Percentiles rank a stretch among this genome's conserved stretches.
Evolutionary conservation across 2,797 vertebrate genomes (phyloP).

Genomic region (Notolabrus celidotus): DNA sequence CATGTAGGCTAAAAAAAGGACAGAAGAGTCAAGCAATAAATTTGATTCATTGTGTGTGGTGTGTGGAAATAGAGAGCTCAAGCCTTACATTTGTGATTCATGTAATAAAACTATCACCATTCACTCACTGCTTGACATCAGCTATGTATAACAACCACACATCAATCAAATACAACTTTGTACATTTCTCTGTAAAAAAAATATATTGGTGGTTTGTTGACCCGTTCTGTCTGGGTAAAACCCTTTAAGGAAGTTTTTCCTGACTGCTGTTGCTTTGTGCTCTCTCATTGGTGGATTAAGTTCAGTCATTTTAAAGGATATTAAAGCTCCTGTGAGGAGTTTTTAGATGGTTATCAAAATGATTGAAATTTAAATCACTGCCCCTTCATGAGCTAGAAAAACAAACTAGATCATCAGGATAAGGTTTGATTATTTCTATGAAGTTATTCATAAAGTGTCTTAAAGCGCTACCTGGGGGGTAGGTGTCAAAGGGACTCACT

Average conservation of each 20-base stretch:
- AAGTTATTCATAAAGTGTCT: no score
- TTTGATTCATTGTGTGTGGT: neutral
- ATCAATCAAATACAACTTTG: neutral
- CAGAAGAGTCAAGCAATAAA: neutral
- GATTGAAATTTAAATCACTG: no score
- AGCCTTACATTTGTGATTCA: neutral
- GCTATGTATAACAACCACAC: neutral
- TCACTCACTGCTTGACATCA: neutral
- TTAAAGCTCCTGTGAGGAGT: neutral
- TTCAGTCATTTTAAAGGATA: neutral
- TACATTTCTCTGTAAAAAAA: neutral
- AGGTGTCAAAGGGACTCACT: no score
- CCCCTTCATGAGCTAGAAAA: no score
- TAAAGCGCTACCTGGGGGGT: no score
- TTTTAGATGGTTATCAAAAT: neutral
- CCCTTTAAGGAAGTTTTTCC: neutral
- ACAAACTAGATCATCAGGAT: no score
- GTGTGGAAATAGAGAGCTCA: neutral
- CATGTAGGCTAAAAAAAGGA: constrained; percentile 1
- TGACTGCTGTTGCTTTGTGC: neutral
- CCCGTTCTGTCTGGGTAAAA: neutral
- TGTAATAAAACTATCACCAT: neutral
- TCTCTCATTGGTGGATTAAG: neutral
- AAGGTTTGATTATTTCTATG: no score
- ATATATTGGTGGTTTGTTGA: neutral